A percentile compares a stretch with the other conserved stretches of the same genome.
phyloP scores from a whole-genome alignment of 2,113 vertebrate genomes.

The Perccottus glenii region DNA sequence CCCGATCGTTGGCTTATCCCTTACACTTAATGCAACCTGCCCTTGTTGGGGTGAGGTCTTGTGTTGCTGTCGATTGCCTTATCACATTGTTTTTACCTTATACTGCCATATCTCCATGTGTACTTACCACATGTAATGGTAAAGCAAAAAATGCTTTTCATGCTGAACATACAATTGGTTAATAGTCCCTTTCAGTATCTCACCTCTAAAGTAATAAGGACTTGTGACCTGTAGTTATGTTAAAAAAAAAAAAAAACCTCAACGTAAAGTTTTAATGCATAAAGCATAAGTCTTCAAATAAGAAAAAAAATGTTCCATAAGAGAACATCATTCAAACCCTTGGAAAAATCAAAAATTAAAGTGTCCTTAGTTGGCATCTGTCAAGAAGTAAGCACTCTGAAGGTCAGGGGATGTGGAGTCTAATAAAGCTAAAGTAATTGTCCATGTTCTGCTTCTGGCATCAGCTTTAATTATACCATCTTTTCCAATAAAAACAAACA shows the following conservation, averaged over 20 bases:
- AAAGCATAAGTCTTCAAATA: slow-evolving; percentile 33
- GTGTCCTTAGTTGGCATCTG: slow-evolving; percentile 8
- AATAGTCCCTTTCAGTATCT: slow-evolving; percentile 34
- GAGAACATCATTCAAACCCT: slow-evolving; percentile 10
- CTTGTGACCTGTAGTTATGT: slow-evolving; percentile 18
- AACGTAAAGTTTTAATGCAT: slow-evolving; percentile 40
- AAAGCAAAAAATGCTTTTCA: slow-evolving; percentile 11
- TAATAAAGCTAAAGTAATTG: slow-evolving; percentile 30
- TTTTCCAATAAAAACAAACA: slow-evolving; percentile 38
- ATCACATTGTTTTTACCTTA: slow-evolving; percentile 46
- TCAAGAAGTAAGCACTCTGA: slow-evolving; percentile 12
- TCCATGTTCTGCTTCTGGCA: slow-evolving; percentile 22
- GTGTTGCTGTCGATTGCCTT: slow-evolving; percentile 54
- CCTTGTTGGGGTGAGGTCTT: slow-evolving; percentile 47
- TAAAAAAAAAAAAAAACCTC: slow-evolving; percentile 15
- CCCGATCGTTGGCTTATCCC: slow-evolving; percentile 34
- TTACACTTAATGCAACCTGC: slow-evolving; percentile 46
- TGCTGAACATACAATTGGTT: slow-evolving; percentile 36
- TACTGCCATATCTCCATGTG: slow-evolving; percentile 18
- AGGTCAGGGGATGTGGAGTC: slow-evolving; percentile 36
- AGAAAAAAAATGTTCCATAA: slow-evolving; percentile 2
- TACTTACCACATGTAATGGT: slow-evolving; percentile 13
- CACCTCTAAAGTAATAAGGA: slow-evolving; percentile 16
- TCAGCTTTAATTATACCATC: slow-evolving; percentile 15
- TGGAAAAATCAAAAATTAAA: slow-evolving; percentile 23